Evolutionary conservation across 2,888 invertebrate genomes (phyloP).

Genomic region (Sinhomidia bicolor): DNA sequence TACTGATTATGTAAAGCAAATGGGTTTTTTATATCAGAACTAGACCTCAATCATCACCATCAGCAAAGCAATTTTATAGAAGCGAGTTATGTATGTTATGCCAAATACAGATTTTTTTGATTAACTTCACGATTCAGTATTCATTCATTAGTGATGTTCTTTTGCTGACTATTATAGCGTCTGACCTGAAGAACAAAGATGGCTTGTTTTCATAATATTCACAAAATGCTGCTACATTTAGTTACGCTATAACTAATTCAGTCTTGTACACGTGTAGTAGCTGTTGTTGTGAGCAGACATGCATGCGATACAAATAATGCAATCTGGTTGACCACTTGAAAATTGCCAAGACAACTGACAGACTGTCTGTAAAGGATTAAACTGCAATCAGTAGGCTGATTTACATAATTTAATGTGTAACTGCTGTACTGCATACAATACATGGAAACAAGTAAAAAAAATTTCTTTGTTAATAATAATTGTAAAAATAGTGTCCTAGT

Average conservation of each 20-base stretch:
- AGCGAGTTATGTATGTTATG: too few species aligned
- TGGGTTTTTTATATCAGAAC: neutral
- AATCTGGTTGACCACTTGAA: neutral
- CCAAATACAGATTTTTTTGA: too few species aligned
- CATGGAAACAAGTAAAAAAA: too few species aligned
- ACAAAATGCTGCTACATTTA: neutral
- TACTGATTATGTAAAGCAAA: neutral
- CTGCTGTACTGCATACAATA: neutral
- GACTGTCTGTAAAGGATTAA: neutral
- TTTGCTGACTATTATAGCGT: neutral
- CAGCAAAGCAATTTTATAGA: neutral
- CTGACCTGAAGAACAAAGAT: conserved; percentile 35
- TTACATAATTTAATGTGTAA: neutral
- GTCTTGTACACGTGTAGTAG: too few species aligned
- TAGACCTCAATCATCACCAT: neutral
- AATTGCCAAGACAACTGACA: neutral
- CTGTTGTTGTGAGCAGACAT: neutral
- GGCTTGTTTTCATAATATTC: neutral
- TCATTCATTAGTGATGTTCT: neutral
- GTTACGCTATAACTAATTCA: neutral
- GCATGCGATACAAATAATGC: too few species aligned
- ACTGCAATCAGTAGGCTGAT: neutral
- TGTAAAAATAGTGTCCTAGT: too few species aligned
- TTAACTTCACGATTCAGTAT: too few species aligned
- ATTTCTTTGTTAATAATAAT: too few species aligned